A percentile compares a stretch with the other conserved stretches of the same genome.
Conservation (phyloP, 2,888 invertebrate genomes). For the Seira ritae region DNA sequence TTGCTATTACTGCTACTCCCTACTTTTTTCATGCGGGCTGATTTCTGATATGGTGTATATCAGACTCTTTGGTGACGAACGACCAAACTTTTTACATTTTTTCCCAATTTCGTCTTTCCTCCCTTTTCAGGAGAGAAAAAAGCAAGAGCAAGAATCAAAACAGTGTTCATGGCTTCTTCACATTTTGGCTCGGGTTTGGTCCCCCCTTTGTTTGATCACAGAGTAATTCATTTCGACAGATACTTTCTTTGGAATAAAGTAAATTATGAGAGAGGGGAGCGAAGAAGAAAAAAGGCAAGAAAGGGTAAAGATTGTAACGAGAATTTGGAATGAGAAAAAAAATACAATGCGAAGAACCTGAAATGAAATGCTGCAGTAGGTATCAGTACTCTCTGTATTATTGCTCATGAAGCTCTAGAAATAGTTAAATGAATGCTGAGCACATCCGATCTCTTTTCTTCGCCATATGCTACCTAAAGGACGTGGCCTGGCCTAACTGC, state of each 20-base stretch:
- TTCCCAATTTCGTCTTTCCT: not conserved
- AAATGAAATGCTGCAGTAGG: too few relatives aligned
- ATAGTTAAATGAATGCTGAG: too few relatives aligned
- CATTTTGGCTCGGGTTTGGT: not conserved
- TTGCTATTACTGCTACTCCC: constrained; percentile 23
- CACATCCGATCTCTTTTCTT: not conserved
- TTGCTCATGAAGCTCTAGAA: too few relatives aligned
- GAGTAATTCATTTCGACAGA: not conserved
- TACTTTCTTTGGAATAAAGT: not conserved
- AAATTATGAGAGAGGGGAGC: not conserved
- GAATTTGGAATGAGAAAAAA: not conserved
- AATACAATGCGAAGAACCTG: not conserved
- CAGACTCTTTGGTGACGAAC: not conserved
- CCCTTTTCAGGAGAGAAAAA: constrained; percentile 19
- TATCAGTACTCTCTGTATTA: too few relatives aligned
- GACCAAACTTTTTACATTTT: not conserved
- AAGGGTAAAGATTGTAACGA: not conserved
- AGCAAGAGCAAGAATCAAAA: constrained; percentile 2
- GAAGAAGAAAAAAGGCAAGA: not conserved
- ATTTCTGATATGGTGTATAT: not conserved
- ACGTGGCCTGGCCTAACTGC: not conserved
- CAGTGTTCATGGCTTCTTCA: constrained; percentile 5
- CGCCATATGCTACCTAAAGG: not conserved
- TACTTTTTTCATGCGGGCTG: constrained; percentile 22
- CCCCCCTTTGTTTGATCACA: not conserved